Evolutionary conservation across 2,113 vertebrate species (phyloP).

Genomic region (Colius striatus): DNA sequence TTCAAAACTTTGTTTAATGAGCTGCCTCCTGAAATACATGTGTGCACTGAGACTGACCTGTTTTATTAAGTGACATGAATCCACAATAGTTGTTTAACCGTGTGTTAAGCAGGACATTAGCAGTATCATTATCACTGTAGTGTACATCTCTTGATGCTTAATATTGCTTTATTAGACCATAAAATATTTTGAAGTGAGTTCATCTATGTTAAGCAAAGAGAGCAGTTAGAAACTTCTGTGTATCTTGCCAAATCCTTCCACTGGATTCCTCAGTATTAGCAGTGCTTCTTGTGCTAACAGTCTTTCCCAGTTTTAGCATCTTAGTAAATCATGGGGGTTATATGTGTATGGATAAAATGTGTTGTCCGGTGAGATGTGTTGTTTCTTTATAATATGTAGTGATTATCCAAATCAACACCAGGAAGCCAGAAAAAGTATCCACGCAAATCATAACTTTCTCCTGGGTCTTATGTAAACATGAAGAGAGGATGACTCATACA

Average conservation of each 20-base stretch:
- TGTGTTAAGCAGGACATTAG: neutral
- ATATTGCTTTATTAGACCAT: neutral
- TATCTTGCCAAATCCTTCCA: neutral
- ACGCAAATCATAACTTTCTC: neutral
- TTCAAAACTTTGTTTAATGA: neutral
- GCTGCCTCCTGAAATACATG: neutral
- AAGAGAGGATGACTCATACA: neutral
- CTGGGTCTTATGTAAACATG: neutral
- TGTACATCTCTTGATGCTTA: neutral
- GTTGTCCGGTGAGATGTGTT: neutral
- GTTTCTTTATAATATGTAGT: neutral
- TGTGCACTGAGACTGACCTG: neutral
- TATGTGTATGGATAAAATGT: neutral
- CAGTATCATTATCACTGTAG: neutral
- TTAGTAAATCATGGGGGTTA: neutral
- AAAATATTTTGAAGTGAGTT: neutral
- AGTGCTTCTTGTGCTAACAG: neutral
- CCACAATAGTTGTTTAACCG: neutral
- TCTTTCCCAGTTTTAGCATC: neutral
- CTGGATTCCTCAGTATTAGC: neutral
- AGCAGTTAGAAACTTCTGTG: neutral
- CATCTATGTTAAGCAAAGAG: neutral
- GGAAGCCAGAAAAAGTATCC: neutral
- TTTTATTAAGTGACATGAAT: neutral
- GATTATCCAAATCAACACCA: neutral